Evolutionary conservation across 2,888 invertebrate genomes (phyloP), one percentile per base, ranked within the genome.

Genomic region (Macrophya alboannulata): DNA sequence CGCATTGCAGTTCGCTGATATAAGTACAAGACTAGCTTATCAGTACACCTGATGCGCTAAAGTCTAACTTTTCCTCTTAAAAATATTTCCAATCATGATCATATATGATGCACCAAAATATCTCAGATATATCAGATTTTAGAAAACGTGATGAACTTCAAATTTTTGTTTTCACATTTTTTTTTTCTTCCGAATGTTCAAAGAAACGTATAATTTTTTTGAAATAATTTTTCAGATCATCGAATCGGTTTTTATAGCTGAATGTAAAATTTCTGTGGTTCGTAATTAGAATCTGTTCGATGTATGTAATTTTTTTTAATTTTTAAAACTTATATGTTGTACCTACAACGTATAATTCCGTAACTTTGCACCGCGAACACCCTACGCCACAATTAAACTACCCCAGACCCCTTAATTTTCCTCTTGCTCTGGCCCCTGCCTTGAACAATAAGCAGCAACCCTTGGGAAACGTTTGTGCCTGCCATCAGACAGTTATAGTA

Each of bases 321-420:
- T 45, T 55, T 77, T 37, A 37, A 31, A 31, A 51, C 0, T 51
- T 31, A 37, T 77, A 17, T 31, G 31, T 31, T 31, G 31, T 31
- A 31, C 31, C 31, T 31, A 31, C 3, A 31, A 31, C n/a, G 55
- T 15, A 55, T 15, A 8, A 8, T 31, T 9, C 15, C 17, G 9
- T 55, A n/a, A 77, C 37, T 55, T 15, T 9, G 31, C 2, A 31
- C 65, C 62, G 25, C 37, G 55, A 10, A 65, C 40, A 40, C 43
- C 40, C n/a, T 17, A 55, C 51, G 51, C 55, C 55, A 77, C 77
- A 77, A 77, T 77, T 77, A 77, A 77, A 74, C 68, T 84, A 85
- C 81, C 85, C 71, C 21, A 40, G 71, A 68, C 9, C 76, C 31
- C 48, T 85, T 15, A 43, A 15, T 45, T 12, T 45, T n/a, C 43